Evolutionary conservation across 2,113 vertebrate genomes (phyloP).

Genomic region (Pelodiscus sinensis): DNA sequence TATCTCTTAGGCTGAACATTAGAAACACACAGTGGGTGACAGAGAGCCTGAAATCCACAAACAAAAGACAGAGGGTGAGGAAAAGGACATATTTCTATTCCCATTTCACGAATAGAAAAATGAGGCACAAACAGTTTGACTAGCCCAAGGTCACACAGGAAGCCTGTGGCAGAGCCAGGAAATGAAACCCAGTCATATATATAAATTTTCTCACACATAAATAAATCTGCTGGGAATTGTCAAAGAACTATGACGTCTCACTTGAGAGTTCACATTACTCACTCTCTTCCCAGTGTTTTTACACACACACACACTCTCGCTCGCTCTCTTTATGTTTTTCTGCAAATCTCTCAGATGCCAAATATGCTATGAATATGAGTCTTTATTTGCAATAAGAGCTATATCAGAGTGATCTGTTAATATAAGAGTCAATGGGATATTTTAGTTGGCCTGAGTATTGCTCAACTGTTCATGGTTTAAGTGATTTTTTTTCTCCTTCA

Average conservation of each 20-base stretch:
- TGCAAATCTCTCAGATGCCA: constrained; percentile 40
- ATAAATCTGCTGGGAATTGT: constrained; percentile 62
- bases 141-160: constrained; percentile 57
- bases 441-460: not conserved
- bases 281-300: constrained; percentile 43
- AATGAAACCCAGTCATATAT: constrained; percentile 37
- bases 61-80: not conserved
- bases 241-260: constrained; percentile 65
- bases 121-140: constrained; percentile 17
- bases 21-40: not conserved
- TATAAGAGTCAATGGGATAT: not conserved
- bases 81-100: rapidly evolving
- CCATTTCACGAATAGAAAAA: not conserved
- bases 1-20: not conserved
- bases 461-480: not conserved
- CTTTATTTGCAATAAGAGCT: constrained; percentile 6
- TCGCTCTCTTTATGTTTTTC: rapidly evolving
- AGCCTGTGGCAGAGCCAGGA: constrained; percentile 57
- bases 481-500: not conserved
- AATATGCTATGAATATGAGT: constrained; percentile 16
- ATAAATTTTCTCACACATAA: constrained; percentile 55
- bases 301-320: not conserved
- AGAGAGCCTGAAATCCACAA: not conserved
- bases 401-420: constrained; percentile 1
- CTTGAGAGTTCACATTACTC: constrained; percentile 48